Evolutionary conservation across 2,113 vertebrate species (phyloP), one percentile per base, ranked within the genome.

Genomic region (Hipposideros armiger): DNA sequence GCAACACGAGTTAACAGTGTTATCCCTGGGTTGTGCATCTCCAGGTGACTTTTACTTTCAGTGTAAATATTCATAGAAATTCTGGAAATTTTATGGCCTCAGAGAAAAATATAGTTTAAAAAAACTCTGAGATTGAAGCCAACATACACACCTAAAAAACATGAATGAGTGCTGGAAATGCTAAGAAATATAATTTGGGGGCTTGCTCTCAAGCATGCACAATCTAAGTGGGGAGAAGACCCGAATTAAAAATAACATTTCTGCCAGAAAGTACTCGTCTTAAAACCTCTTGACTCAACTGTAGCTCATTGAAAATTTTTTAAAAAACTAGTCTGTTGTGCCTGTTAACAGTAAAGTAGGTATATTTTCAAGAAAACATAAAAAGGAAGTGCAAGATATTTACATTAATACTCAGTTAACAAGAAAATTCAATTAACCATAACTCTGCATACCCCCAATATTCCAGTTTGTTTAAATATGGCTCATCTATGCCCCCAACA

Each of bases 391-490:
- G 26, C 56, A 94, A 96, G 26, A 7, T 20, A 36, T 2, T 84
- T 90, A 73, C 40, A 60, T 60, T 69, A 72, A 93, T 69, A 96
- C 3, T 95, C 54, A 95, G 50, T 40, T 91, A 95, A 80, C 22
- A 93, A 87, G 69, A 70, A 94, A 84, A 91, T 32, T 66, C 52
- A 94, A 83, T 24, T 70, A 56, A 81, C 32, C 24, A 6, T 64
- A 54, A 89, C 16, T 64, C 60, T 14, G 24, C 22, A 94, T 4
- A n/a, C 11, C 42, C 60, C 36, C 56, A 80, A 26, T n/a, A 87
- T 32, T 54, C 24, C 4, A 70, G 26, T 88, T 91, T 45, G n/a
- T 86, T 77, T 94, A 77, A 92, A 56, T 17, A 82, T 24, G 24
- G 64, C 50, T 47, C 8, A 50, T 22, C 84, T 54, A 32, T 28